phyloP scores from a whole-genome alignment of 2,113 vertebrate genomes.

The Menidia beryllina region DNA sequence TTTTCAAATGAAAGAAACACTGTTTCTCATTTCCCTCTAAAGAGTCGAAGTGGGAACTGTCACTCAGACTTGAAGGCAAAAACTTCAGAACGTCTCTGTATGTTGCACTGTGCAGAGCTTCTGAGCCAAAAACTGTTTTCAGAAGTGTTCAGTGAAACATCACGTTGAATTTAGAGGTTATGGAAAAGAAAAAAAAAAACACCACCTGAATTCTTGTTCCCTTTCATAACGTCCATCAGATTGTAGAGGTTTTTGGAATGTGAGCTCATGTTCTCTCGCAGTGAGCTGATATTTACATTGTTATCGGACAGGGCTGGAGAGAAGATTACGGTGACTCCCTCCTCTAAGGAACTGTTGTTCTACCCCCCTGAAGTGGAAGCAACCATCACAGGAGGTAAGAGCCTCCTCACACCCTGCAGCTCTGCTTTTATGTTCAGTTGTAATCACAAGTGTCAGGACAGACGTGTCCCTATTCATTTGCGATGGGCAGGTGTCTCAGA shows the following conservation, averaged over 20 bases:
- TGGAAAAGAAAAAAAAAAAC: background rate
- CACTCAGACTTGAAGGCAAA: no score
- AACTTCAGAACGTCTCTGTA: no score
- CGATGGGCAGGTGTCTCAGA: background rate
- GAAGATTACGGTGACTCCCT: conserved; percentile 94
- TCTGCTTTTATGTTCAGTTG: background rate
- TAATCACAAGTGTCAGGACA: no score
- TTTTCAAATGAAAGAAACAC: no score
- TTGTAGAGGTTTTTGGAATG: background rate
- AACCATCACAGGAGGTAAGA: conserved; percentile 91
- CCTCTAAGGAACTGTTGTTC: conserved; percentile 96
- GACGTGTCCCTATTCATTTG: no score
- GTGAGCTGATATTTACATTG: conserved; percentile 10
- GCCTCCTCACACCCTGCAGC: background rate
- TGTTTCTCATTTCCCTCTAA: no score
- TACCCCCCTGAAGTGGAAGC: conserved; percentile 94
- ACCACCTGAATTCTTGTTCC: background rate
- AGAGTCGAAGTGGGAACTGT: no score
- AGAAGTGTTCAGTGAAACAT: no score
- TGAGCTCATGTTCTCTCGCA: background rate
- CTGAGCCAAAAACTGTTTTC: no score
- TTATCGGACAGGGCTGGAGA: conserved; percentile 88
- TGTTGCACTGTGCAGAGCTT: no score
- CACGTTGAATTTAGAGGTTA: no score
- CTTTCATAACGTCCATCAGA: background rate